phyloP scores from a whole-genome alignment of 1,140 invertebrate genomes.

The Trypoxylus dichotomus region DNA sequence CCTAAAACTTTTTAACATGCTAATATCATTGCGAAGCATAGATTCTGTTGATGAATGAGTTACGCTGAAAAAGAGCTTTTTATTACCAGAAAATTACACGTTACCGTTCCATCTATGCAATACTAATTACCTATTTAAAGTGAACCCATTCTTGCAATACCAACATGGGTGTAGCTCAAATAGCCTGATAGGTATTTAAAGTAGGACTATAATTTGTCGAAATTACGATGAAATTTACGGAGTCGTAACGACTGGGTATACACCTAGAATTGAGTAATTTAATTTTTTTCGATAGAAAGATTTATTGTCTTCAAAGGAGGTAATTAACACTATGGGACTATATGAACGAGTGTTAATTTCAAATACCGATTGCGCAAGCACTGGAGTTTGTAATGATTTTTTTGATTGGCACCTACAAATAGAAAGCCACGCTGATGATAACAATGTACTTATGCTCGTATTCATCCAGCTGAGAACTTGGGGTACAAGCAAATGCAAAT shows the following conservation, averaged over 20 bases:
- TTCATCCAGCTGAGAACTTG: neutral
- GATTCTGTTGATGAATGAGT: neutral
- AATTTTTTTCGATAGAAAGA: slow-evolving; percentile 1
- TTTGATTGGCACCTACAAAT: slow-evolving; percentile 12
- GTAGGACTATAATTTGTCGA: slow-evolving; percentile 10
- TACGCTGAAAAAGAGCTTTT: neutral
- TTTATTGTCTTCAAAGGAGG: slow-evolving; percentile 12
- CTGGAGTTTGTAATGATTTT: neutral
- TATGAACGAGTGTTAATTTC: slow-evolving; percentile 16
- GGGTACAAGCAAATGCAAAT: too few relatives aligned
- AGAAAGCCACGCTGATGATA: neutral
- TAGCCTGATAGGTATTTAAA: slow-evolving; percentile 3
- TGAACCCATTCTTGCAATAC: slow-evolving; percentile 12
- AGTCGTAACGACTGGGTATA: slow-evolving; percentile 8
- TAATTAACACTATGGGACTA: neutral
- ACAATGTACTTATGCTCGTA: neutral
- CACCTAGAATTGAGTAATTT: slow-evolving; percentile 17
- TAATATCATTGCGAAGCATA: neutral
- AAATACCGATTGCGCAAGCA: neutral
- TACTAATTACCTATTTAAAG: slow-evolving; percentile 10
- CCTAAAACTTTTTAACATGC: neutral
- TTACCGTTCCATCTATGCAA: neutral
- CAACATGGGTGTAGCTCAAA: slow-evolving; percentile 21
- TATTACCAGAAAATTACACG: slow-evolving; percentile 2
- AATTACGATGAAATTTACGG: slow-evolving; percentile 14